Evolutionary conservation across 2,797 vertebrate species (phyloP), one percentile per base, ranked within the genome.

Genomic region (Phoxinus dragarum): DNA sequence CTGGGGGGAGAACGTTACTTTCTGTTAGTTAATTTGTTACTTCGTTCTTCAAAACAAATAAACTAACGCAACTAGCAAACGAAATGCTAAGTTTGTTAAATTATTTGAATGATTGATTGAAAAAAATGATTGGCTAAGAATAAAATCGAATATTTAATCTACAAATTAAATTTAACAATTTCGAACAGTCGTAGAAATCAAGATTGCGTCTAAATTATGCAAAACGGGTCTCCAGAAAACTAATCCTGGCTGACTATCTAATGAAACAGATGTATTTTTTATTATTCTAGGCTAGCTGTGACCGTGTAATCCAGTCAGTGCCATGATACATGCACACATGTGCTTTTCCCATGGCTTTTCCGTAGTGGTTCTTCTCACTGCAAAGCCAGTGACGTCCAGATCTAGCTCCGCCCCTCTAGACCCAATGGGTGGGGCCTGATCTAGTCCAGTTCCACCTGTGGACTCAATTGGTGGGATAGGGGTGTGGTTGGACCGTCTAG

Each of bases 1-100:
- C 76, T 44, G 8, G 76, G 38, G 54, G 56, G 75, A 78, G 54
- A 44, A 64, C 56, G 7, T 61, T 44, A 78, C 34, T 31, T 64
- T 78, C 19, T 38, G 2, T 1, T 8, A 49, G 27, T 64, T 31
- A 2, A 38, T 54, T 6, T 36, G 49, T n/a, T 14, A 21, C 47
- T 74, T 52, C 3, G 72, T 74, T 52, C 47, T 21, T 10, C 17
- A 34, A 74, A 73, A 8, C n/a, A 7, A 72, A 14, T 52, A 16
- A 16, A 47, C 14, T 44, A 44, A 47, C 47, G 12, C 5, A 52
- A 34, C 72, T 31, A 73, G 4, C 42, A 8, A 3, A 75, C 31
- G 1, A 75, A 54, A 54, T 38, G 49, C 31, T 23, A 5, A 0
- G 1, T 38, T 23, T 49, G 3, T 36, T 52, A 12, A 31, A 21